These are phyloP conservation scores for Drosophila anceps DNA, from an alignment of 2,888 invertebrate species.

Conservation along the genomic window DNA sequence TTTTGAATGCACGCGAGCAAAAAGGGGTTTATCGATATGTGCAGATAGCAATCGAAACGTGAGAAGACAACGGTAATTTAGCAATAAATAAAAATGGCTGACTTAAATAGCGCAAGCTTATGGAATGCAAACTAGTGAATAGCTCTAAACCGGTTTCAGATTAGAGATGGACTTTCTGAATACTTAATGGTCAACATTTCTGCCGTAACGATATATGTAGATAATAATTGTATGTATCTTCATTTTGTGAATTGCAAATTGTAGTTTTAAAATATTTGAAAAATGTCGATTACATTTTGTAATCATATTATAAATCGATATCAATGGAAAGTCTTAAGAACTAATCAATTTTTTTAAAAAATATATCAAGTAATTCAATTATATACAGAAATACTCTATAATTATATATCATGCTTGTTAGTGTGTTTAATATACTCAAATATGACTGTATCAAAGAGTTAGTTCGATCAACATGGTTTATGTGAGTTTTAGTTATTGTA, in stretches of 20 bases:
- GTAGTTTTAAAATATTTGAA: background rate
- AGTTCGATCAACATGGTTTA: conserved; percentile 32
- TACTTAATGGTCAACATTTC: background rate
- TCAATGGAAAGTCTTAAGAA: background rate
- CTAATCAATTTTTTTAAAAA: background rate
- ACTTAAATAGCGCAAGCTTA: conserved; percentile 4
- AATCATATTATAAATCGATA: background rate
- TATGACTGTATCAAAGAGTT: conserved; percentile 30
- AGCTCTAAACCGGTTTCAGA: conserved; percentile 6
- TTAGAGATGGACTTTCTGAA: conserved; percentile 4
- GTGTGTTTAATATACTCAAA: conserved; percentile 24
- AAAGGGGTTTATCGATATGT: conserved; percentile 39
- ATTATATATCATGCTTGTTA: conserved; percentile 43
- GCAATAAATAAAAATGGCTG: conserved; percentile 9
- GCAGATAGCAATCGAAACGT: conserved; percentile 32
- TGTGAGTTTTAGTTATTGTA: background rate
- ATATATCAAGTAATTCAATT: background rate
- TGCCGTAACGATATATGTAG: background rate
- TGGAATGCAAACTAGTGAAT: conserved; percentile 1
- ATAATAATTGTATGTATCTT: background rate
- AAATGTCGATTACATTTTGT: background rate
- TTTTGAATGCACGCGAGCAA: conserved; percentile 22
- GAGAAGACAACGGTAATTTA: conserved; percentile 32
- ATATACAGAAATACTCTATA: conserved; percentile 5
- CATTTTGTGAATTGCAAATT: background rate